Conservation (phyloP, 2,888 invertebrate species). For the Drosophila leonis region DNA sequence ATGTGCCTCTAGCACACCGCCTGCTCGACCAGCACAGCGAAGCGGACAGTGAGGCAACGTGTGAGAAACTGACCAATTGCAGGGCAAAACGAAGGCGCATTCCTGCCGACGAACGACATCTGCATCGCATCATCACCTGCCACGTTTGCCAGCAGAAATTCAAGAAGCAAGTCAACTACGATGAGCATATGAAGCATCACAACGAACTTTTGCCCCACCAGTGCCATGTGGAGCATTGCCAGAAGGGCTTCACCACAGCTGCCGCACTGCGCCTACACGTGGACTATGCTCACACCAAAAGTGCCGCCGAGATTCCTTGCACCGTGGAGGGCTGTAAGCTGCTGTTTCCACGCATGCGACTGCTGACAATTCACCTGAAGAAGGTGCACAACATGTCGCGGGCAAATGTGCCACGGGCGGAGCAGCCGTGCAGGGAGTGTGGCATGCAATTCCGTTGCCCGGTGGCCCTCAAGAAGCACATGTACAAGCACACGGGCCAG, state of each 20-base stretch:
- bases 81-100: conserved; percentile 49
- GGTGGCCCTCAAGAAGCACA: conserved; percentile 82
- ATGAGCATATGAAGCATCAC: conserved; percentile 83
- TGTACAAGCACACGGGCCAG: conserved; percentile 83
- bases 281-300: conserved; percentile 78
- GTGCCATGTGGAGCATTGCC: conserved; percentile 74
- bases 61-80: not conserved
- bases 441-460: conserved; percentile 82
- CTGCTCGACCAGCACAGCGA: conserved; percentile 17
- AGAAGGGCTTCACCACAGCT: conserved; percentile 81
- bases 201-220: conserved; percentile 82
- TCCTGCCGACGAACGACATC: conserved; percentile 50
- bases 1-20: conserved; percentile 73
- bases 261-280: conserved; percentile 79
- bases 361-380: conserved; percentile 81
- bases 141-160: conserved; percentile 81
- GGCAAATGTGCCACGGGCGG: conserved; percentile 60
- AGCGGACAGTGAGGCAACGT: conserved; percentile 4
- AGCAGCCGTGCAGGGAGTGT: conserved; percentile 79
- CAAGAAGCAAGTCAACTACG: conserved; percentile 74
- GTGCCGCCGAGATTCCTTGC: conserved; percentile 70
- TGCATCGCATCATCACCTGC: conserved; percentile 70
- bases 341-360: conserved; percentile 76
- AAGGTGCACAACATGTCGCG: conserved; percentile 74
- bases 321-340: conserved; percentile 78